Base-by-base conservation (phyloP, 2,113 vertebrate genomes). In the Megalops atlanticus region DNA sequence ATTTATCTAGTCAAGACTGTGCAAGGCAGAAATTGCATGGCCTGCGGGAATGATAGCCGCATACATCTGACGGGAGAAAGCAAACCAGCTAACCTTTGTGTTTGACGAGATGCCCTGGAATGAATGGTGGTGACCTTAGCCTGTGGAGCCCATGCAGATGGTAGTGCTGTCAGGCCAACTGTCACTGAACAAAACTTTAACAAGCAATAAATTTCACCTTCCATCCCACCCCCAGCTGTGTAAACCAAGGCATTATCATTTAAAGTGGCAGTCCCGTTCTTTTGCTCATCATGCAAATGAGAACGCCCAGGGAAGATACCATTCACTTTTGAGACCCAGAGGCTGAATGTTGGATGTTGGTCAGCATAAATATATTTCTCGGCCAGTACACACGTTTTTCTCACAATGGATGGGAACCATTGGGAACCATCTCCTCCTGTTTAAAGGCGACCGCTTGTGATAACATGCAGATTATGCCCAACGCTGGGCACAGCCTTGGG, bases 111-210 rank as follows among this genome's bases (percentile, higher is more conserved):
- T 21, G 64, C 58, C 75, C 52, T 4, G 35, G 52, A 40, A 21
- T 12, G 52, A 68, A 64, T 27, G 27, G 45, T 18, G 64, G 39
- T 69, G n/a, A 33, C 27, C 6, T 33, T 16, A n/a, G 58, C 54
- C 31, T 76, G 21, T 47, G 40, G n/a, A 27, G 24, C 16, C 33
- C 4, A 10, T 33, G 52, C 35, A 38, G 74, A 27, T 47, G 35
- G 21, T 18, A 71, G 21, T 52, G 35, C 54, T 45, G 52, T 21
- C 11, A 36, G 21, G 75, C 76, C 74, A 41, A 73, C 76, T 76
- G 78, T 79, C 81, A 52, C 81, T 80, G 83, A 84, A 74, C 84
- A 83, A 74, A 77, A 40, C 64, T 47, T 43, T 79, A 69, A 80
- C 74, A 78, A 81, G 75, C 49, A 74, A 81, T 83, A 77, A 81